Conservation (phyloP, 2,797 vertebrate species). For the Chiroxiphia lanceolata region DNA sequence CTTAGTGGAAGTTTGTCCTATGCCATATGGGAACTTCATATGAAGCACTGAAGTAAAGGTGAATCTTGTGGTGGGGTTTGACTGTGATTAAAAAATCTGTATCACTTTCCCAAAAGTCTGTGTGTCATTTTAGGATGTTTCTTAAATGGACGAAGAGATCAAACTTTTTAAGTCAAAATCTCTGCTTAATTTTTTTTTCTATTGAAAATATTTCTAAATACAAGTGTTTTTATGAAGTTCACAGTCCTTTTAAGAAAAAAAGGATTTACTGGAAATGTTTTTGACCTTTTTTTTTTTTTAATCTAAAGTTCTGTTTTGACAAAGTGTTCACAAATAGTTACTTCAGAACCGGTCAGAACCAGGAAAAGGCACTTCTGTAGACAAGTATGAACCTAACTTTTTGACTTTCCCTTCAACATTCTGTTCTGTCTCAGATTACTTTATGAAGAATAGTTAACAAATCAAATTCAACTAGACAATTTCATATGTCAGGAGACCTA, state of each 20-base stretch:
- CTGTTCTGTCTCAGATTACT: neutral
- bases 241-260: neutral
- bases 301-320: neutral
- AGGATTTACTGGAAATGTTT: neutral
- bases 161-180: neutral
- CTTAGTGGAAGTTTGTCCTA: neutral
- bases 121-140: neutral
- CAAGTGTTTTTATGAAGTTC: neutral
- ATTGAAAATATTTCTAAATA: neutral
- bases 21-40: neutral
- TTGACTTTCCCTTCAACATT: neutral
- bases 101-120: neutral
- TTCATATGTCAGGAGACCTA: neutral
- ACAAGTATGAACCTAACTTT: neutral
- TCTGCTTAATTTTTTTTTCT: neutral
- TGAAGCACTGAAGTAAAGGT: neutral
- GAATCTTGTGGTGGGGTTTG: neutral
- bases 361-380: neutral
- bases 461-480: neutral
- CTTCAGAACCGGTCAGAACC: neutral
- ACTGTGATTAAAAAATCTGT: neutral
- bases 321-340: neutral
- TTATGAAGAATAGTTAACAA: neutral
- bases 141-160: neutral
- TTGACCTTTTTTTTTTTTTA: fast-evolving